phyloP scores from a whole-genome alignment of 1,140 invertebrate species.

The Trichonephila clavata region DNA sequence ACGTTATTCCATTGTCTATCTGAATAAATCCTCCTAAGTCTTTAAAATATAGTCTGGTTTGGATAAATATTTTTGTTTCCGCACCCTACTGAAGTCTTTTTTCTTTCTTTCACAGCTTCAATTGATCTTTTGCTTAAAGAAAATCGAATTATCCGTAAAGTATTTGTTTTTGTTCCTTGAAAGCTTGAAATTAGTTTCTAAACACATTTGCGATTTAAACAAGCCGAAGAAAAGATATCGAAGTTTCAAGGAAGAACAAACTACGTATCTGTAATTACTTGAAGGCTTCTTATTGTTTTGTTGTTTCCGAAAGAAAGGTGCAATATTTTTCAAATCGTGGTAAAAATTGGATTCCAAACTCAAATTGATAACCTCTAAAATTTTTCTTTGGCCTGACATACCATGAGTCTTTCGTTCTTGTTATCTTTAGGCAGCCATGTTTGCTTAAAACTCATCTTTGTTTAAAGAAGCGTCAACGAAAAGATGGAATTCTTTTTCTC shows the following conservation, averaged over 20 bases:
- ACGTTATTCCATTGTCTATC: constrained; percentile 31
- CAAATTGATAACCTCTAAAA: background rate
- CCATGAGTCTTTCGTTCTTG: background rate
- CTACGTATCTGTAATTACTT: background rate
- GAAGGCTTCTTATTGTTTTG: background rate
- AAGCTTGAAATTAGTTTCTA: constrained; percentile 38
- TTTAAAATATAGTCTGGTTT: constrained; percentile 31
- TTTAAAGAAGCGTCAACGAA: background rate
- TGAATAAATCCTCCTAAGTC: constrained; percentile 8
- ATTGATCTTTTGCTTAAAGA: constrained; percentile 46
- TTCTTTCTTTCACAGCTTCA: background rate
- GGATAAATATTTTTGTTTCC: constrained; percentile 17
- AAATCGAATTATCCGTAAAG: constrained; percentile 49
- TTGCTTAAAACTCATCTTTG: background rate
- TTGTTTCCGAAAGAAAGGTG: background rate
- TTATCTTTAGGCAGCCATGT: background rate
- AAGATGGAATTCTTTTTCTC: background rate
- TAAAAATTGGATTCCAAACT: background rate
- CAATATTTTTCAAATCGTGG: background rate
- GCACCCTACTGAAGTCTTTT: background rate
- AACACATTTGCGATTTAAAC: constrained; percentile 22
- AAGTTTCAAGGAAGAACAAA: constrained; percentile 10
- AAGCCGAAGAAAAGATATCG: background rate
- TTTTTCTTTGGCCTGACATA: background rate
- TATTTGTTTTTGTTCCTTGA: constrained; percentile 34